Conservation (phyloP, 30 jellyfish, hydroid and myxozoan species). For the Haliclystus octoradiatus region DNA sequence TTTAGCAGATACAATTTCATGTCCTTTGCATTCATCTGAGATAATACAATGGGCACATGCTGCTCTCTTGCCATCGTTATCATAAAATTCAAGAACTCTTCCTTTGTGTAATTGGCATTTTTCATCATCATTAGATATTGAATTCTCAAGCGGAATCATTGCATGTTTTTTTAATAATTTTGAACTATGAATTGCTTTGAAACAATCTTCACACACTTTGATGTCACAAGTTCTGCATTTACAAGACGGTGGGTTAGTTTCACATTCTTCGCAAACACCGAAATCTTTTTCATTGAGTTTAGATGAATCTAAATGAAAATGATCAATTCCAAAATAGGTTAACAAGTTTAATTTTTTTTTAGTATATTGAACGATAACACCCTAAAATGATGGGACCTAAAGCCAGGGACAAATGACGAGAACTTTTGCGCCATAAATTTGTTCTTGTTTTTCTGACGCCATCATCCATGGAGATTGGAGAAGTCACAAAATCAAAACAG, state of each 20-base stretch:
- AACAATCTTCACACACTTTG: slow-evolving; percentile 49
- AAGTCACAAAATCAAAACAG: too few relatives aligned
- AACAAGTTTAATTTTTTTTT: too few relatives aligned
- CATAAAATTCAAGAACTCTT: slow-evolving; percentile 58
- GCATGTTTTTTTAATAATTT: slow-evolving; percentile 43
- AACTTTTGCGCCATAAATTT: too few relatives aligned
- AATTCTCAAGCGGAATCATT: slow-evolving; percentile 42
- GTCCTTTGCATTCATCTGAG: slow-evolving; percentile 55
- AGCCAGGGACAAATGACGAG: too few relatives aligned
- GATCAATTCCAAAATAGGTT: too few relatives aligned
- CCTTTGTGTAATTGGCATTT: slow-evolving; percentile 64
- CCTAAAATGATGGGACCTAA: too few relatives aligned
- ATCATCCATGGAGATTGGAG: too few relatives aligned
- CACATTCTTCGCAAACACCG: slow-evolving; percentile 47
- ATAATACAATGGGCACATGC: slow-evolving; percentile 64
- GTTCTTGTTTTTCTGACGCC: too few relatives aligned
- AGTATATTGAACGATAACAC: too few relatives aligned
- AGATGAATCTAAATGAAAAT: too few relatives aligned
- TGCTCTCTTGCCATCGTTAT: slow-evolving; percentile 36
- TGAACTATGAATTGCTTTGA: slow-evolving; percentile 44
- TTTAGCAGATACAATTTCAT: slow-evolving; percentile 45
- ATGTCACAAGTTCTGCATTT: slow-evolving; percentile 46
- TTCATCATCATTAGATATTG: slow-evolving; percentile 38
- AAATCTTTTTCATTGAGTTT: too few relatives aligned
- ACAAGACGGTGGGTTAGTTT: slow-evolving; percentile 33